Base-by-base conservation (phyloP, 2,113 vertebrate genomes). In the Gopherus flavomarginatus region DNA sequence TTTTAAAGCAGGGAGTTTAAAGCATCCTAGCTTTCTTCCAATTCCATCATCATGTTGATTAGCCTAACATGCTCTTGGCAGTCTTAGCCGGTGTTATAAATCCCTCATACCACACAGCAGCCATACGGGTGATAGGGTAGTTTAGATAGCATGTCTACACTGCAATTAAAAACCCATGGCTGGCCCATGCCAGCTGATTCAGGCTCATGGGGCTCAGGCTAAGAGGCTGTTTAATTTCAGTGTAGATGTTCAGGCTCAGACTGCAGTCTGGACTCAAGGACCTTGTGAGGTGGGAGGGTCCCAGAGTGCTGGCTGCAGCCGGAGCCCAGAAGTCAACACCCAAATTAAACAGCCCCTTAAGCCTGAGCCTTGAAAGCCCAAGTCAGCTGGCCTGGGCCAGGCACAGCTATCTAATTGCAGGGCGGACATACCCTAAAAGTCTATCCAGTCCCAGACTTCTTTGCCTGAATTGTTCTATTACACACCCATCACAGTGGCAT, bases 1-100 rank as follows among this genome's bases (percentile, higher is more conserved):
- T 62, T 75, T 80, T 53, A 92, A 95, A 89, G 81, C 29, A 87
- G 44, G 6, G 65, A 19, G 35, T 69, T 69, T 69, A 69, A n/a
- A 69, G 31, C 62, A 62, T 69, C 17, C 49, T 42, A 91, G 80
- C 49, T 78, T 90, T 89, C 92, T 77, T 38, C 92, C 11, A 31
- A 44, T 19, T 93, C 93, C 42, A 88, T 86, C 42, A 88, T 86
- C 79, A 87, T 19, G 35, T 62, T 92, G 13, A 69, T 82, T 90
- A 88, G n/a, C 90, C 49, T 88, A 62, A 90, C 8, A 88, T 38
- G 19, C 35, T n/a, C 10, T 38, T 38, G 65, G 65, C 19, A 72
- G n/a, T 72, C 5, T n/a, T n/a, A 21, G 35, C 35, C 35, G n/a
- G 35, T 69, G 65, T 49, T 29, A 90, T 47, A 47, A 77, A 77